Percentiles rank a stretch among this genome's conserved stretches.
These are phyloP conservation scores for Protobothrops mucrosquamatus DNA, from an alignment of 2,113 vertebrate species.

Conservation along the genomic window DNA sequence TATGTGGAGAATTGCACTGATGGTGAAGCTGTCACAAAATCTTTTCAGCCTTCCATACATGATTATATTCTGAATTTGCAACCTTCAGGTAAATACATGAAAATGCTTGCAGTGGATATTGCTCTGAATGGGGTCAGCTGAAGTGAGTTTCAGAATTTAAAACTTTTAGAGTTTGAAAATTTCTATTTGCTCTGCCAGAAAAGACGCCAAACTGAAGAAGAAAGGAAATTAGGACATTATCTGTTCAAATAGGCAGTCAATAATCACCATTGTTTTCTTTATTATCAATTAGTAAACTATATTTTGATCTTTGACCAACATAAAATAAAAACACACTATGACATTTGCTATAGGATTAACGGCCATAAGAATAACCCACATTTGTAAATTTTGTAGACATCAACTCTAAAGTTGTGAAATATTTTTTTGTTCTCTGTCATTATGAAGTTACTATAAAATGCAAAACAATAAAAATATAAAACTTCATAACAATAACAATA, in stretches of 20 bases:
- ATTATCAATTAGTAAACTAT: background rate
- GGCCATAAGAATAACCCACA: background rate
- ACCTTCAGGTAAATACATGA: background rate
- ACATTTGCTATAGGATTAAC: background rate
- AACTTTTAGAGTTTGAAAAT: slow-evolving; percentile 9
- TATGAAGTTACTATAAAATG: background rate
- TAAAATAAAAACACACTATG: background rate
- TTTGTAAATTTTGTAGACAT: background rate
- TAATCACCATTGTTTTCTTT: background rate
- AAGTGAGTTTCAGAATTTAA: slow-evolving; percentile 5
- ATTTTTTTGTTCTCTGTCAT: background rate
- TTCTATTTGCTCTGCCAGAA: background rate
- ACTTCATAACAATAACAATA: background rate
- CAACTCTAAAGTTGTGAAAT: background rate
- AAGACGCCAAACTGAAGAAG: background rate
- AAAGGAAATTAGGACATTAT: background rate
- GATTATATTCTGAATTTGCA: background rate
- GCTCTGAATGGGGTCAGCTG: background rate
- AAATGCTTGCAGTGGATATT: background rate
- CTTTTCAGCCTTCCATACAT: background rate
- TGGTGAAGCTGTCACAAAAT: background rate
- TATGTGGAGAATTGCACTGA: background rate
- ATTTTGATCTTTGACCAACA: background rate
- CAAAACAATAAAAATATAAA: background rate
- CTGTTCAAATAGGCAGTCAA: background rate